Conservation (phyloP, 2,797 vertebrate species). For the Champsocephalus gunnari region DNA sequence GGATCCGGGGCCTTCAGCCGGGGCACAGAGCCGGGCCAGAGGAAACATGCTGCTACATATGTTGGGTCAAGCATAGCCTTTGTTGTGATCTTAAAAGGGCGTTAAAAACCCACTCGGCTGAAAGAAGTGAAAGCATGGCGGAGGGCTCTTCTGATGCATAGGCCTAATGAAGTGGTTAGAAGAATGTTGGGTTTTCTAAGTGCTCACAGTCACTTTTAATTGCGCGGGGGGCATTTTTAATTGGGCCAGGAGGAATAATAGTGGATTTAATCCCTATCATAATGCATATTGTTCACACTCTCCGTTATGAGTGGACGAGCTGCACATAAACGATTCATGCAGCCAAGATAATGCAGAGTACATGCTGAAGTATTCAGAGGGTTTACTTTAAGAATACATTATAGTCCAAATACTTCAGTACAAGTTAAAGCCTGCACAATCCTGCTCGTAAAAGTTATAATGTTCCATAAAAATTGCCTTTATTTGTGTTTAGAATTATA, state of each 20-base stretch:
- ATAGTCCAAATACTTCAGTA: too few species aligned
- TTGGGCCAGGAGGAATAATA: constrained; percentile 85
- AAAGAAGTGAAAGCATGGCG: constrained; percentile 85
- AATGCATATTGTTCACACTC: constrained; percentile 59
- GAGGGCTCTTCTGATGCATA: constrained; percentile 84
- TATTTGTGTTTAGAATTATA: too few species aligned
- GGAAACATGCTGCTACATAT: constrained; percentile 92
- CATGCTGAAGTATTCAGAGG: too few species aligned
- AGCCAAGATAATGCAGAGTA: too few species aligned
- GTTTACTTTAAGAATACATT: too few species aligned
- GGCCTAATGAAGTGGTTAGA: constrained; percentile 89
- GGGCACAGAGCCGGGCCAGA: constrained; percentile 83
- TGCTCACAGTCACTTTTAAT: constrained; percentile 92
- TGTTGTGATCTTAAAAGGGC: constrained; percentile 89
- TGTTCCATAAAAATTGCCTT: too few species aligned
- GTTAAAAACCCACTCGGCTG: constrained; percentile 89
- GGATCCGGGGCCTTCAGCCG: constrained; percentile 82
- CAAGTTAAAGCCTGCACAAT: too few species aligned
- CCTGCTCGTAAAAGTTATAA: too few species aligned
- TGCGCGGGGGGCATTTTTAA: constrained; percentile 89
- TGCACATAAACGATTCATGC: too few species aligned
- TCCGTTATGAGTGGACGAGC: background rate
- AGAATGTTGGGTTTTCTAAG: constrained; percentile 89
- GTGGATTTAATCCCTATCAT: constrained; percentile 67
- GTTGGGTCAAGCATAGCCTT: constrained; percentile 92